These are phyloP conservation scores for Paguma larvata DNA, from an alignment of 2,797 vertebrate genomes.

Conservation along the genomic window DNA sequence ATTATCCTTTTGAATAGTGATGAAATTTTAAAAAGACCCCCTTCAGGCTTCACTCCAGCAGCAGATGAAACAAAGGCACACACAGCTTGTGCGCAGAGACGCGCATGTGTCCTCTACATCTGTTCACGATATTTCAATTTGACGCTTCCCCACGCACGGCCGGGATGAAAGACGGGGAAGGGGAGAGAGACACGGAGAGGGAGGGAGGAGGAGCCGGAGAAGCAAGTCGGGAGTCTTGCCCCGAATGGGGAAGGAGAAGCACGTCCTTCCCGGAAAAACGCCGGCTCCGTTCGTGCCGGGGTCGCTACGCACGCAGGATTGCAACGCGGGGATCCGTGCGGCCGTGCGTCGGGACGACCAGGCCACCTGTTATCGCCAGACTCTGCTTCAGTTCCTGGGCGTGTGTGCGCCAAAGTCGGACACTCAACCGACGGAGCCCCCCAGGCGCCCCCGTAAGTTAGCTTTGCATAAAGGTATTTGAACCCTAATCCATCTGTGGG, in stretches of 20 bases:
- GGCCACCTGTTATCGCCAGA: not conserved
- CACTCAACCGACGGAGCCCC: no score
- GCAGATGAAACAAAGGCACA: constrained; percentile 98
- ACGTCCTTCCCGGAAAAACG: constrained; percentile 23
- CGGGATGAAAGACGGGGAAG: constrained; percentile 96
- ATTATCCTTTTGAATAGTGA: constrained; percentile 99
- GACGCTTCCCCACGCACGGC: constrained; percentile 95
- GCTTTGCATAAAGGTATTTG: no score
- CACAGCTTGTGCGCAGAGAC: constrained; percentile 96
- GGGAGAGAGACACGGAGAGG: no score
- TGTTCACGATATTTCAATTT: constrained; percentile 99
- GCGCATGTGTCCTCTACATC: constrained; percentile 99
- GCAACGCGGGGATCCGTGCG: not conserved
- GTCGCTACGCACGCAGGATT: fast-evolving
- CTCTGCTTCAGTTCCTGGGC: not conserved
- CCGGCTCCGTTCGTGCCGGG: no score
- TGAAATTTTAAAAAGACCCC: constrained; percentile 99
- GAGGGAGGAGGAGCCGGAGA: constrained; percentile 41
- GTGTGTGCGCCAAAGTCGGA: no score
- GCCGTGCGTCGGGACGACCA: fast-evolving
- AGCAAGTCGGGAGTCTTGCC: no score
- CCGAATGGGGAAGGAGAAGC: fast-evolving
- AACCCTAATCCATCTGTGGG: no score
- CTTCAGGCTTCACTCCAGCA: constrained; percentile 97
- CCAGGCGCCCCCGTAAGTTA: no score